Percentiles rank a stretch among this genome's conserved stretches.
These are phyloP conservation scores for Symphodus melops DNA, from an alignment of 2,113 vertebrate species.

Conservation along the genomic window DNA sequence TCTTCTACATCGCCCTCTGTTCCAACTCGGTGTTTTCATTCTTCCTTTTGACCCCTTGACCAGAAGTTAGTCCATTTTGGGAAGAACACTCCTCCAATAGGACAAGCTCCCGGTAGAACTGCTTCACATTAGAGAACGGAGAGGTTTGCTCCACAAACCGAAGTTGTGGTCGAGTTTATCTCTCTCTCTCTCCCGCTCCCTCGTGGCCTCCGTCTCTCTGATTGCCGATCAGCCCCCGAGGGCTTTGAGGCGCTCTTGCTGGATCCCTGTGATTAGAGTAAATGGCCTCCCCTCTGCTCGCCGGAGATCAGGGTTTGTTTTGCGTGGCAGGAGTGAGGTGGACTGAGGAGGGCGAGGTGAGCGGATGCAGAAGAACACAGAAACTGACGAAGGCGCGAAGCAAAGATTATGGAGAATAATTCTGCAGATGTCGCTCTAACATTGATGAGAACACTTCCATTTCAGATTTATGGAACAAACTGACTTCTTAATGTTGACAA, in stretches of 20 bases:
- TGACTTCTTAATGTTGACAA: neutral
- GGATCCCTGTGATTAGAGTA: constrained; percentile 82
- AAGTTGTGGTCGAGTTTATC: constrained; percentile 63
- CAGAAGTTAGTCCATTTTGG: constrained; percentile 33
- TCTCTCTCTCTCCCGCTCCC: constrained; percentile 60
- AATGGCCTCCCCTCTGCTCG: constrained; percentile 62
- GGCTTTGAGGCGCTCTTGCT: constrained; percentile 71
- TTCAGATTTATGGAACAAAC: neutral
- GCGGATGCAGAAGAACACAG: neutral
- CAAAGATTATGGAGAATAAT: neutral
- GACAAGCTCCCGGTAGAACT: constrained; percentile 57
- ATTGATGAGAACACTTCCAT: neutral
- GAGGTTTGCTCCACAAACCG: constrained; percentile 60
- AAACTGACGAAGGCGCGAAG: neutral
- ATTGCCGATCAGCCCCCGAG: constrained; percentile 76
- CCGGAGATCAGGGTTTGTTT: constrained; percentile 48
- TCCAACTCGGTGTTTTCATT: neutral
- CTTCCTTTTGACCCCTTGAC: constrained; percentile 4
- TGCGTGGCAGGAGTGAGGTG: constrained; percentile 21
- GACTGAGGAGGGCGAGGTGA: constrained; percentile 26
- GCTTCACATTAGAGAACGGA: constrained; percentile 39
- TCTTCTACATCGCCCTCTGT: no score
- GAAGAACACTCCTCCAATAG: constrained; percentile 39
- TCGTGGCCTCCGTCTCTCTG: constrained; percentile 67
- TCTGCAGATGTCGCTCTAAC: neutral